A percentile compares a stretch with the other conserved stretches of the same genome.
Evolutionary conservation across 30 jellyfish, hydroid and myxozoan genomes (phyloP).

Genomic region (Mastigias papua): DNA sequence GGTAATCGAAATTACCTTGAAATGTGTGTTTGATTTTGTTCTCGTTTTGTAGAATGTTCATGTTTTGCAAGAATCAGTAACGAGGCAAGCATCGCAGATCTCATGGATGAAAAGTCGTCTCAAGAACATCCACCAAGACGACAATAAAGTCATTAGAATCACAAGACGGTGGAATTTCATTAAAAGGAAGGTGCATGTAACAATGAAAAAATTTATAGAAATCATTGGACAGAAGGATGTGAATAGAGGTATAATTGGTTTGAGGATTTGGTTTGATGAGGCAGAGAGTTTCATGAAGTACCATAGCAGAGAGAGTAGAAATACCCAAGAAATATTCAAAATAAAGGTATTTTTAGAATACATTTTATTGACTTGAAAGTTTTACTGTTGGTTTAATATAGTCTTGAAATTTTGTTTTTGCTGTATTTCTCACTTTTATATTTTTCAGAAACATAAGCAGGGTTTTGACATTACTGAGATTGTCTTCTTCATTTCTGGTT

Average conservation of each 20-base stretch:
- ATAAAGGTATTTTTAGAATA: slow-evolving; percentile 35
- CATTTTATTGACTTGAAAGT: no score
- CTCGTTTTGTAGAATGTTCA: slow-evolving; percentile 47
- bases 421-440: no score
- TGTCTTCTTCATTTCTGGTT: no score
- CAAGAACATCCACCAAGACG: slow-evolving; percentile 49
- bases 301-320: slow-evolving; percentile 54
- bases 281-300: slow-evolving; percentile 64
- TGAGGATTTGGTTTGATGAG: slow-evolving; percentile 63
- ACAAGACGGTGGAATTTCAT: slow-evolving; percentile 57
- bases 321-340: slow-evolving; percentile 58
- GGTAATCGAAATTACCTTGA: no score
- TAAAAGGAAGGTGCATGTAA: slow-evolving; percentile 32
- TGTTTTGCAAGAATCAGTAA: slow-evolving; percentile 29
- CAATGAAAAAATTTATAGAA: slow-evolving; percentile 6
- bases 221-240: slow-evolving; percentile 16
- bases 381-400: no score
- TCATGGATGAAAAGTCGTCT: slow-evolving; percentile 74
- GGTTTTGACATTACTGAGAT: no score
- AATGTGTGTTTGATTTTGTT: neutral
- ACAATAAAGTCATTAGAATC: slow-evolving; percentile 29
- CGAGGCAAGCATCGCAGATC: slow-evolving; percentile 60
- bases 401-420: no score
- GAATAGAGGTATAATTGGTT: neutral
- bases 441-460: no score